phyloP scores from a whole-genome alignment of 2,797 vertebrate species.

The Rhinella marina region DNA sequence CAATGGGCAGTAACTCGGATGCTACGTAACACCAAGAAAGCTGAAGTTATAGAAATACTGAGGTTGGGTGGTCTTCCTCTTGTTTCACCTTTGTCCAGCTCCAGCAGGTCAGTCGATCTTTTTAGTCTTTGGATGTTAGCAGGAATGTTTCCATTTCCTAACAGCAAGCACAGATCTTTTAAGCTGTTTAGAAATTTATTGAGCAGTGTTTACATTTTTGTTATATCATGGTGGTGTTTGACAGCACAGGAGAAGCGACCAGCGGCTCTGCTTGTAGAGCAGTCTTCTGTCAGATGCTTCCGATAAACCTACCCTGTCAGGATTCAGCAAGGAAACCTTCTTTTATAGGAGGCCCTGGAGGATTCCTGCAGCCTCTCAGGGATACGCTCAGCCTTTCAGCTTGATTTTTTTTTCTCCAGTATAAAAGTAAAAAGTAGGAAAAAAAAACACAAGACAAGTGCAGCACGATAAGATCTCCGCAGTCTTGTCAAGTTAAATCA shows the following conservation, averaged over 20 bases:
- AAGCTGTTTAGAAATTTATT: no score
- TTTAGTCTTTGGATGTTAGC: no score
- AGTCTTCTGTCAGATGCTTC: slow-evolving; percentile 52
- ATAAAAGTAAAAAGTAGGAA: slow-evolving; percentile 4
- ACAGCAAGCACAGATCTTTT: no score
- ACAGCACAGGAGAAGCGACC: slow-evolving; percentile 56
- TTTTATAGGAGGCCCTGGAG: slow-evolving; percentile 59
- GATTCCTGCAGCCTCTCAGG: slow-evolving; percentile 48
- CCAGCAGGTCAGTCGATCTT: no score
- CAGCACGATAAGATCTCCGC: slow-evolving; percentile 35
- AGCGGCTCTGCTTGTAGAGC: slow-evolving; percentile 56
- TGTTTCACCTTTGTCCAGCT: no score
- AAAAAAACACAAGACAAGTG: slow-evolving; percentile 13
- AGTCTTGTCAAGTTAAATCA: slow-evolving; percentile 38
- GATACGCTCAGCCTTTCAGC: slow-evolving; percentile 29
- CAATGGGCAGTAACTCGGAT: no score
- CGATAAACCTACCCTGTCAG: slow-evolving; percentile 64
- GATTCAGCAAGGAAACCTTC: slow-evolving; percentile 51
- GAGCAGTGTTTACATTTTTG: background rate
- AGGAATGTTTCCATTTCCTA: no score
- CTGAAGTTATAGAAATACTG: no score
- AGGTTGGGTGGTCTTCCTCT: no score
- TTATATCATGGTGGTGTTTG: no score
- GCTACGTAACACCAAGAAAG: no score
- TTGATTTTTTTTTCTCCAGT: slow-evolving; percentile 18